Percentiles rank a stretch among this genome's conserved stretches.
Evolutionary conservation across 2,797 vertebrate species (phyloP).

Genomic region (Mormyrops attenuatus): DNA sequence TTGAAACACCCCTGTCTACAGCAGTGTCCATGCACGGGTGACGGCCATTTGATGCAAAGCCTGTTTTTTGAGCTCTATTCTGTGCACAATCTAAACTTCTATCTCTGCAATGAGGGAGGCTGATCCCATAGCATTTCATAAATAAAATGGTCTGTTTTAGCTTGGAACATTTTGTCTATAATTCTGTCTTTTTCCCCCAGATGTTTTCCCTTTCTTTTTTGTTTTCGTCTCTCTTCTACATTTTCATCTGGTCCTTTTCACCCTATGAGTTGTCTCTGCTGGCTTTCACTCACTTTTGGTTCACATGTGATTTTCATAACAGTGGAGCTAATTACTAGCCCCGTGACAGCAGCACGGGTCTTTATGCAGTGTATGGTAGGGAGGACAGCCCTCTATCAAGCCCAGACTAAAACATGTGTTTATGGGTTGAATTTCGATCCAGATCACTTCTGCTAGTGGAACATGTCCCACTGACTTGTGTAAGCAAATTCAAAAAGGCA

Average conservation of each 20-base stretch:
- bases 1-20: neutral
- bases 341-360: neutral
- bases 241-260: neutral
- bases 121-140: neutral
- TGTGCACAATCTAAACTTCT: neutral
- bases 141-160: neutral
- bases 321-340: neutral
- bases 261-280: neutral
- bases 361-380: neutral
- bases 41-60: neutral
- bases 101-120: neutral
- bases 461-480: neutral
- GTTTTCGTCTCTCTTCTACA: neutral
- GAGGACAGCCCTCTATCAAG: neutral
- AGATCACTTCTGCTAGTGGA: neutral
- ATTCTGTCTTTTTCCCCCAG: neutral
- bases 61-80: neutral
- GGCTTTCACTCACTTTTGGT: neutral
- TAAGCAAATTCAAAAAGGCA: neutral
- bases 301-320: slow-evolving; percentile 1
- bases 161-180: neutral
- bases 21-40: neutral
- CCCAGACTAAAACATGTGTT: neutral
- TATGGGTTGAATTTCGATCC: neutral
- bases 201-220: neutral